phyloP scores from a whole-genome alignment of 2,888 invertebrate species.

The Teleogryllus oceanicus region DNA sequence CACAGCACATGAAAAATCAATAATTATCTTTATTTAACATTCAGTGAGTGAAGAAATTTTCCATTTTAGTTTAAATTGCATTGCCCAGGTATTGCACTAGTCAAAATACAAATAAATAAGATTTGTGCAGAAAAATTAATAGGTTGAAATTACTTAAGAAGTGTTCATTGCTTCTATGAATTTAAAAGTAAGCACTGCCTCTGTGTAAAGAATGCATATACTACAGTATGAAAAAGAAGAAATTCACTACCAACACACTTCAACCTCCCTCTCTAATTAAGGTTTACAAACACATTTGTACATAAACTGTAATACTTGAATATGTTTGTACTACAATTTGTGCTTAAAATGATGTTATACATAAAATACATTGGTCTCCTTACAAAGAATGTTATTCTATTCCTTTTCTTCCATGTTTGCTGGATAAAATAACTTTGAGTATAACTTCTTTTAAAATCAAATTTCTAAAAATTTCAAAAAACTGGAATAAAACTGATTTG shows the following conservation, averaged over 20 bases:
- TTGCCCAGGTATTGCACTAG: too few species aligned
- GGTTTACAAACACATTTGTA: neutral
- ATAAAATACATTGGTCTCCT: neutral
- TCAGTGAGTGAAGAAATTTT: too few species aligned
- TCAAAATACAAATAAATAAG: too few species aligned
- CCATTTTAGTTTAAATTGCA: too few species aligned
- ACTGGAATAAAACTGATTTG: too few species aligned
- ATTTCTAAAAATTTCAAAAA: too few species aligned
- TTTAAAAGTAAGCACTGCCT: too few species aligned
- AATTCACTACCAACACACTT: neutral
- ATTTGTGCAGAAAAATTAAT: too few species aligned
- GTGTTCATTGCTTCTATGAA: neutral
- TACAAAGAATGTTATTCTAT: neutral
- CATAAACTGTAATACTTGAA: constrained; percentile 7
- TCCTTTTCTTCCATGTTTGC: neutral
- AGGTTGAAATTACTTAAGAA: neutral
- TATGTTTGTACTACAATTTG: constrained; percentile 6
- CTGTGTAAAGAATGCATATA: neutral
- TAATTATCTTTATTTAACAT: too few species aligned
- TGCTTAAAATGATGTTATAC: constrained; percentile 7
- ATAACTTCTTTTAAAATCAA: too few species aligned
- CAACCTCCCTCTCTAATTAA: neutral
- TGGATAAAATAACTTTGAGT: neutral
- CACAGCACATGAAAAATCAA: too few species aligned
- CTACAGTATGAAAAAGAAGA: neutral